Evolutionary conservation across 2,797 vertebrate genomes (phyloP).

Genomic region (Fringilla coelebs): DNA sequence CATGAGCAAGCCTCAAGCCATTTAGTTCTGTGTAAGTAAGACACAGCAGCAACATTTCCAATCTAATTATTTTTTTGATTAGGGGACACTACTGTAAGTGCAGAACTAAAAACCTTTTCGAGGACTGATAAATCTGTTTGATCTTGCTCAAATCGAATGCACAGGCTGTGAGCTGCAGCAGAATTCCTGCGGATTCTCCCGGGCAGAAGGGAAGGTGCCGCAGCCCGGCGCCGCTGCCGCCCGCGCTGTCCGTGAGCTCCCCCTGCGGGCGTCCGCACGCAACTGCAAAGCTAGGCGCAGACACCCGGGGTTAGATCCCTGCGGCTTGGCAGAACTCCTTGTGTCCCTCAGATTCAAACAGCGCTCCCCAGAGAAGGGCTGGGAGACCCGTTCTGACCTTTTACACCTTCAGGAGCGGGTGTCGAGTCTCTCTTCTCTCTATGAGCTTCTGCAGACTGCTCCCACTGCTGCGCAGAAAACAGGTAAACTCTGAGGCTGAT

Average conservation of each 20-base stretch:
- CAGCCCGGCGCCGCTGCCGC: fast-evolving
- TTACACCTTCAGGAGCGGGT: neutral
- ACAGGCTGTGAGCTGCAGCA: neutral
- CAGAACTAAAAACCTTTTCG: neutral
- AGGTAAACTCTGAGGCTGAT: neutral
- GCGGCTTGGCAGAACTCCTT: neutral
- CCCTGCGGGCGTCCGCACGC: neutral
- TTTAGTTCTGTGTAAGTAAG: neutral
- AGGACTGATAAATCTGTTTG: neutral
- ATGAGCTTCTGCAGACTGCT: neutral
- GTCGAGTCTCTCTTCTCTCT: fast-evolving
- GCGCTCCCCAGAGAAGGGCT: neutral
- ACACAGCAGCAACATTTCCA: neutral
- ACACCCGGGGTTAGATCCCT: fast-evolving
- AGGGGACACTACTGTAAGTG: fast-evolving
- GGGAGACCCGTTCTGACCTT: neutral
- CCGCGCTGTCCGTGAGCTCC: neutral
- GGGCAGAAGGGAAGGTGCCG: neutral
- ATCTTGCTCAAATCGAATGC: neutral
- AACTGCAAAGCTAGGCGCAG: neutral
- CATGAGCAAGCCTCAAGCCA: neutral
- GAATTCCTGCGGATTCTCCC: fast-evolving
- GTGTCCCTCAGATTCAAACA: fast-evolving
- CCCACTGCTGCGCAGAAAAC: neutral
- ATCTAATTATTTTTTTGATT: neutral